phyloP scores from a whole-genome alignment of 2,888 invertebrate species.

The Thalpophila matura region DNA sequence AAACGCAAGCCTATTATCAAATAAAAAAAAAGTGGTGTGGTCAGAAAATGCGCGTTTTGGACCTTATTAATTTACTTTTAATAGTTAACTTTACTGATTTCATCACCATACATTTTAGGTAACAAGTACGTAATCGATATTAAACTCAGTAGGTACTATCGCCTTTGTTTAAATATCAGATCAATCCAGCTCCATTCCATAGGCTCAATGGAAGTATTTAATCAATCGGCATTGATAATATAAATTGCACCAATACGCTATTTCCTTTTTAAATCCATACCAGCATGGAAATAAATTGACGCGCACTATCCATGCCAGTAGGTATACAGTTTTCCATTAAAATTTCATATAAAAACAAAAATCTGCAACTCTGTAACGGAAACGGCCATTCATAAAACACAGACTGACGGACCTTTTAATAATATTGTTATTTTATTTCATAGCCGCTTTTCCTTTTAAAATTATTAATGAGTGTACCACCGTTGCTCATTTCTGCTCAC shows the following conservation, averaged over 20 bases:
- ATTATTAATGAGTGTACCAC: constrained; percentile 65
- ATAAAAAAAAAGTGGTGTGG: too few relatives aligned
- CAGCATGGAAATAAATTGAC: constrained; percentile 43
- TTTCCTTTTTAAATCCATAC: constrained; percentile 48
- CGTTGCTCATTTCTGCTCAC: constrained; percentile 47
- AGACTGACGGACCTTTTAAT: constrained; percentile 65
- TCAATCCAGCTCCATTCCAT: constrained; percentile 1
- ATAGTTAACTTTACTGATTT: too few relatives aligned
- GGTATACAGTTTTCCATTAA: constrained; percentile 37
- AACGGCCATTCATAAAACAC: constrained; percentile 61
- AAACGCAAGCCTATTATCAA: too few relatives aligned
- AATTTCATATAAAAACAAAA: constrained; percentile 49
- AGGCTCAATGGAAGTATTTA: constrained; percentile 39
- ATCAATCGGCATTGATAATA: constrained; percentile 49
- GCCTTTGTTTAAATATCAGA: constrained; percentile 3
- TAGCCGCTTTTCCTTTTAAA: constrained; percentile 59
- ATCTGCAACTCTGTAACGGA: constrained; percentile 48
- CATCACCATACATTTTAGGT: not conserved
- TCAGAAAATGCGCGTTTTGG: constrained; percentile 15
- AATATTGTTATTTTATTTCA: constrained; percentile 69
- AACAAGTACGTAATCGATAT: too few relatives aligned
- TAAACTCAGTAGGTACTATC: too few relatives aligned
- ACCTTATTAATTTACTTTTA: constrained; percentile 19
- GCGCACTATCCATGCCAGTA: constrained; percentile 31
- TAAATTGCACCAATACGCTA: constrained; percentile 45